Evolutionary conservation across 2,797 vertebrate genomes (phyloP), one percentile per base, ranked within the genome.

Genomic region (Rhinoraja longicauda): DNA sequence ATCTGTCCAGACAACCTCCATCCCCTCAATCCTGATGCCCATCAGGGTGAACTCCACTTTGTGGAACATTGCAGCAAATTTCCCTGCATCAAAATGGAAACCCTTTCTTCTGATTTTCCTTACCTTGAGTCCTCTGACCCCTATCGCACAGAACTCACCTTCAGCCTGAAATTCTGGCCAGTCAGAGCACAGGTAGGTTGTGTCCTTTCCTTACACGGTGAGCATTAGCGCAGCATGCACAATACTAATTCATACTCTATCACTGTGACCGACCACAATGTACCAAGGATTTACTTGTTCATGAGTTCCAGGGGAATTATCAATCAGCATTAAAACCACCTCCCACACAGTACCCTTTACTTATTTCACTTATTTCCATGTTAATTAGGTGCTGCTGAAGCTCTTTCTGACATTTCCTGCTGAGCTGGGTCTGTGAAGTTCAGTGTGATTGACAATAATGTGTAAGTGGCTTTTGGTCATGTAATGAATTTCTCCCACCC

Each of bases 301-400:
- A 88, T 67, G 84, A 36, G 84, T 32, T 67, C 64, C 9, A 5
- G 84, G n/a, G 59, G 84, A 88, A 67, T 19, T 67, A 88, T 88
- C 84, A 88, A 88, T 88, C 84, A 88, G n/a, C 84, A 88, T 88
- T 88, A 62, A 36, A 88, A 21, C 59, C 59, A 72, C 9, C 62
- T 70, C 64, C 88, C 19, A 45, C 67, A 91, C 67, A 24, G 36
- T 91, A 73, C 67, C 82, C 17, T 29, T 73, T 73, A 45, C 39
- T 64, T 86, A 86, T 10, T 88, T 75, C 19, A 45, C 19, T 57
- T 57, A 53, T 15, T 53, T 92, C 26, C 5, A 24, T 75, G n/a
- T 92, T 92, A 73, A 92, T 75, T 92, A 21, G 29, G 70, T 72
- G 70, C 70, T 57, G 24, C 67, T 21, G 24, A 92, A 92, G 70